Evolutionary conservation across 2,888 invertebrate species (phyloP), one percentile per base, ranked within the genome.

Genomic region (Aphodius granarius): DNA sequence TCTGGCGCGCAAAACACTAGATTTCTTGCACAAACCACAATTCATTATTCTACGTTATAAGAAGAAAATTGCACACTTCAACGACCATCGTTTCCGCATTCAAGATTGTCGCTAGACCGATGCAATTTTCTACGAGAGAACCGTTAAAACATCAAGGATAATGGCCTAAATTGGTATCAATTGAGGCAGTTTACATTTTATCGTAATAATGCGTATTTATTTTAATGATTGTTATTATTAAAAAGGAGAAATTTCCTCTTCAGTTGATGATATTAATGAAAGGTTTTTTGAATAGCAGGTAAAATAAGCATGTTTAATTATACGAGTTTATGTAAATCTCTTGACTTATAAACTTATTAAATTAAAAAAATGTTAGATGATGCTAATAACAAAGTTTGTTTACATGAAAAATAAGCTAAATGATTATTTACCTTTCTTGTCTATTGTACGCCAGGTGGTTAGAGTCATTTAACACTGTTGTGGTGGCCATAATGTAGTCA

Each of bases 391-490:
- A n/a, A n/a, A n/a, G n/a, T n/a, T n/a, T n/a, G n/a, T n/a, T n/a
- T 43, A 13, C 9, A 13, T 1, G 4, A 43, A 43, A 2, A 43
- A 43, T 1, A 3, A 3, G 65, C n/a, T n/a, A 21, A 15, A 15
- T 73, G 20, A 63, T 72, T 63, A 70, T 82, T 84, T 86, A 93
- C 93, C 93, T 93, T 87, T 91, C 91, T 86, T 92, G 92, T 86
- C 92, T 89, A 86, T 91, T 91, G 86, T 92, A 93, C 78, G 86
- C 83, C 78, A 89, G 86, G 82, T 88, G 87, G 80, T 87, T 88
- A 80, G 85, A 82, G 79, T 86, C 86, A 78, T 83, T 85, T 78
- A 85, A 83, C 75, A 85, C 83, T 72, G 82, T 81, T 72, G 86
- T 83, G 68, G 87, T 85, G 76, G 86, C 86, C 82, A 86, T 85